Evolutionary conservation across 2,113 vertebrate genomes (phyloP).

Genomic region (Felis catus): F.catus_Fca126_mat1.0 CM031418.1:35345501-35346000

Average conservation of each 20-base stretch:
- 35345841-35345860: too few species aligned
- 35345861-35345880: too few species aligned
- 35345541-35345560: background rate
- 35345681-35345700: background rate
- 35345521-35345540: background rate
- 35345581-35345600: background rate
- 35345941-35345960: too few species aligned
- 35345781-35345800: too few species aligned
- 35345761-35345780: too few species aligned
- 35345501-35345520: background rate
- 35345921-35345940: too few species aligned
- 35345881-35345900: too few species aligned
- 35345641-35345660: background rate
- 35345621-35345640: background rate
- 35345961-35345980: too few species aligned
- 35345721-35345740: background rate
- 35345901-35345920: too few species aligned
- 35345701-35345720: background rate
- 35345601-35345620: background rate
- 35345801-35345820: too few species aligned
- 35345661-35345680: background rate
- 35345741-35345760: background rate
- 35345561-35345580: background rate
- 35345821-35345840: too few species aligned
- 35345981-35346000: background rate